phyloP scores from a whole-genome alignment of 2,888 invertebrate species.

The Nymphalis c-album region DNA sequence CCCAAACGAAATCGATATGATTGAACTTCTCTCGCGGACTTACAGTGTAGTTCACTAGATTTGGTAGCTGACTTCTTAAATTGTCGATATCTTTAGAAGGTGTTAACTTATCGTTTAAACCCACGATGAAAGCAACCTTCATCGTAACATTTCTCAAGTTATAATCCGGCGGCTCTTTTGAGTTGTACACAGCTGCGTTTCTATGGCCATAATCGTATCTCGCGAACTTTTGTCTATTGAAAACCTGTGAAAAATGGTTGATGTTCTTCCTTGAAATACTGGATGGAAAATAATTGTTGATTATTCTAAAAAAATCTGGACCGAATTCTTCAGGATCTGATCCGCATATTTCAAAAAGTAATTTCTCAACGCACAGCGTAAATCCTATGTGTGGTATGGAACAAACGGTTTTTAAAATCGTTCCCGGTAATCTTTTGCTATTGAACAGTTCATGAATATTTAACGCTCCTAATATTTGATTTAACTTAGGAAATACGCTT shows the following conservation, averaged over 20 bases:
- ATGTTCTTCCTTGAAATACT: constrained; percentile 48
- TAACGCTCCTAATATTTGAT: background rate
- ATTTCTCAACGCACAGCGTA: background rate
- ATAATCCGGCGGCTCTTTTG: constrained; percentile 44
- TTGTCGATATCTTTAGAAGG: constrained; percentile 40
- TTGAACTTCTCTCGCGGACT: constrained; percentile 38
- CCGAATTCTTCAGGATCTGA: constrained; percentile 2
- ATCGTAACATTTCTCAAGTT: constrained; percentile 44
- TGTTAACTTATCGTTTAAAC: constrained; percentile 44
- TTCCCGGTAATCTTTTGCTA: background rate
- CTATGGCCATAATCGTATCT: constrained; percentile 45
- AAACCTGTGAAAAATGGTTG: constrained; percentile 46
- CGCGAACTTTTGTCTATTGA: background rate
- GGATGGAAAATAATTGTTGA: constrained; percentile 43
- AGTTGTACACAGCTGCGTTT: constrained; percentile 42
- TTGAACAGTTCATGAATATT: background rate
- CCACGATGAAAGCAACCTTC: constrained; percentile 42
- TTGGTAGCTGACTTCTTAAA: constrained; percentile 41
- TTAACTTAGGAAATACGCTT: background rate
- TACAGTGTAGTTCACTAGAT: constrained; percentile 43
- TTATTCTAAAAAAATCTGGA: constrained; percentile 39
- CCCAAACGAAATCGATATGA: constrained; percentile 48
- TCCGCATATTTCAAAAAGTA: background rate
- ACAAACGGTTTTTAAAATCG: background rate
- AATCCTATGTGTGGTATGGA: background rate